These are phyloP conservation scores for Acrossocheilus wenchowensis DNA, from an alignment of 2,797 vertebrate species.

Conservation along the genomic window DNA sequence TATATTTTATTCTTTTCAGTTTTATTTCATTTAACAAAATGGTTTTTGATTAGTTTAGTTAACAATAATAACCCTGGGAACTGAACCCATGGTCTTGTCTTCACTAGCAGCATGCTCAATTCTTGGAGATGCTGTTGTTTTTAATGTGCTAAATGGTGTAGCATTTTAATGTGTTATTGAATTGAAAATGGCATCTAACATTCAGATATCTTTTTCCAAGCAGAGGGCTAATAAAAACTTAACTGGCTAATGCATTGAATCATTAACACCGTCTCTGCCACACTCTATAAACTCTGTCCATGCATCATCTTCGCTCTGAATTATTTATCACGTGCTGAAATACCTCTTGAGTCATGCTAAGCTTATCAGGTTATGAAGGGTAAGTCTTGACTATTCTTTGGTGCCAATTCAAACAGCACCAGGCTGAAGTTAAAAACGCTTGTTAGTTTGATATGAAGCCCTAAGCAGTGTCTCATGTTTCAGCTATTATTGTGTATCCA, in stretches of 20 bases:
- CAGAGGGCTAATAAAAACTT: conserved; percentile 22
- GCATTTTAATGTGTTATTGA: conserved; percentile 6
- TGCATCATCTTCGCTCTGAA: conserved; percentile 28
- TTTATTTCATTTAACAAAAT: neutral
- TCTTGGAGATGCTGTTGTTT: conserved; percentile 7
- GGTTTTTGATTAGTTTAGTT: neutral
- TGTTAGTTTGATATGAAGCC: conserved; percentile 65
- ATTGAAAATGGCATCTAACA: neutral
- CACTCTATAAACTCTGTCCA: conserved; percentile 9
- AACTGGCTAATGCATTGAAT: conserved; percentile 16
- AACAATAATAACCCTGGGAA: neutral
- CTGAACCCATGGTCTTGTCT: neutral
- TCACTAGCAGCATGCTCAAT: neutral
- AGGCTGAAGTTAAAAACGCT: conserved; percentile 56
- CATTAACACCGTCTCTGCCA: neutral
- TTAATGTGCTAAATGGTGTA: neutral
- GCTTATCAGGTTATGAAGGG: conserved; percentile 30
- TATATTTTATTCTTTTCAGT: neutral
- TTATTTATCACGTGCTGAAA: conserved; percentile 32
- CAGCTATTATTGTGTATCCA: conserved; percentile 58
- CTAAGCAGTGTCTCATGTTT: conserved; percentile 58
- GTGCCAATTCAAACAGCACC: conserved; percentile 49
- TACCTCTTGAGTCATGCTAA: conserved; percentile 26
- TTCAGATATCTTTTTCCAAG: neutral
- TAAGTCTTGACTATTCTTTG: conserved; percentile 29